These are phyloP conservation scores for Gallinago undulata DNA, from an alignment of 2,113 vertebrate genomes.

Conservation along the genomic window DNA sequence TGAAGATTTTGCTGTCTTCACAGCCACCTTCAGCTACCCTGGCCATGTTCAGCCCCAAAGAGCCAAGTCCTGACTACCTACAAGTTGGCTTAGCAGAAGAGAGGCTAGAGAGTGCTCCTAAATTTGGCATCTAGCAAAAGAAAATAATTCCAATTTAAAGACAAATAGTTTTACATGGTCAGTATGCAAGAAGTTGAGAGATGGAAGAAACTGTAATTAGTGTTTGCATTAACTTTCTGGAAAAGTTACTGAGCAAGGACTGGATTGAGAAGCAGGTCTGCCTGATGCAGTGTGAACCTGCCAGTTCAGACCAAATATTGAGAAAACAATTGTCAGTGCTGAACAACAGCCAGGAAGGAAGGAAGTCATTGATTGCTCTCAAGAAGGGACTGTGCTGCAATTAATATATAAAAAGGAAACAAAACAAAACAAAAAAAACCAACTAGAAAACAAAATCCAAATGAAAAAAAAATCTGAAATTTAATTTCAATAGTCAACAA, in stretches of 20 bases:
- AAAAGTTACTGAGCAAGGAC: accelerated
- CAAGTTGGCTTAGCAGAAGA: not conserved
- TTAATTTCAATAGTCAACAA: not conserved
- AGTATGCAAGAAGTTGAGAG: not conserved
- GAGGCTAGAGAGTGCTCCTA: not conserved
- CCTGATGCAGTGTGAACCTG: not conserved
- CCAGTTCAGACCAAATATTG: not conserved
- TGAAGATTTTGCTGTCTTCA: not conserved
- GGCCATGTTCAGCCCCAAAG: not conserved
- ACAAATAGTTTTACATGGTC: not conserved
- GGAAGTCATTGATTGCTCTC: not conserved
- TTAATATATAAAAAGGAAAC: not conserved
- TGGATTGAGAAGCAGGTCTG: not conserved
- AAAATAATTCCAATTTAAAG: not conserved
- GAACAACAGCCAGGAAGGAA: not conserved
- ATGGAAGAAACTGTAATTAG: not conserved
- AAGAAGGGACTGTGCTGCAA: not conserved
- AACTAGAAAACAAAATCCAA: not conserved
- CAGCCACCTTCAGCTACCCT: not conserved
- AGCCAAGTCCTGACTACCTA: not conserved
- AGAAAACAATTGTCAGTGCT: not conserved
- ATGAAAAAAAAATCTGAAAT: not conserved
- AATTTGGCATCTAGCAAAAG: not conserved
- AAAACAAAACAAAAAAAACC: too few species aligned
- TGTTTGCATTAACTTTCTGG: not conserved